Conservation (phyloP, 2,888 invertebrate species). For the Falcaria lacertinaria region DNA sequence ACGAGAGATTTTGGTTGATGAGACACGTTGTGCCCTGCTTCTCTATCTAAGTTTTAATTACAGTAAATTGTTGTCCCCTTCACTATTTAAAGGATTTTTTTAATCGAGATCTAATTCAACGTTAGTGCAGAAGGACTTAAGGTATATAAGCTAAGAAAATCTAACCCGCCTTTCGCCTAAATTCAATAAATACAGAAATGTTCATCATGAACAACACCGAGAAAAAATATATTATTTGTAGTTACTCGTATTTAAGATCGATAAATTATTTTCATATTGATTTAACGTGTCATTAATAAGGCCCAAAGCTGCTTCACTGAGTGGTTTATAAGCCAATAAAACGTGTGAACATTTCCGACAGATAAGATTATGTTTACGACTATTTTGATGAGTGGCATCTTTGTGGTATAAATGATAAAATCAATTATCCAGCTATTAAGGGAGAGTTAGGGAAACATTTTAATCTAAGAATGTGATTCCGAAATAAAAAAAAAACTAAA, state of each 20-base stretch:
- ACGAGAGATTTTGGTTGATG: too few species aligned
- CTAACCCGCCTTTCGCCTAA: too few species aligned
- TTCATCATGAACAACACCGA: neutral
- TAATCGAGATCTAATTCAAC: too few species aligned
- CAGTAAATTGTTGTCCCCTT: too few species aligned
- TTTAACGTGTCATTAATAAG: constrained; percentile 25
- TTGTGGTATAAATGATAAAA: constrained; percentile 17
- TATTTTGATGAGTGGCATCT: constrained; percentile 21
- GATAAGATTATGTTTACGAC: constrained; percentile 23
- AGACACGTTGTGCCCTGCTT: too few species aligned
- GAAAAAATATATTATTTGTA: neutral
- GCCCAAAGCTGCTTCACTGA: constrained; percentile 14
- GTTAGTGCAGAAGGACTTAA: too few species aligned
- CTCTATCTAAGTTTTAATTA: too few species aligned
- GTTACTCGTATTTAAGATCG: constrained; percentile 12
- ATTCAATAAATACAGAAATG: too few species aligned
- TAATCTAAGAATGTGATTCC: too few species aligned
- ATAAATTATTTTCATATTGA: constrained; percentile 15
- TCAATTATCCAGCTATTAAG: constrained; percentile 5
- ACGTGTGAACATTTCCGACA: constrained; percentile 18
- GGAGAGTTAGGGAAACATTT: neutral
- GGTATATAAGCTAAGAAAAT: too few species aligned
- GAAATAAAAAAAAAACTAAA: too few species aligned
- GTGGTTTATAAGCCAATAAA: constrained; percentile 25
- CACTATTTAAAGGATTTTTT: too few species aligned